phyloP scores from a whole-genome alignment of 2,888 invertebrate species.

The Amphimallon solstitiale region DNA sequence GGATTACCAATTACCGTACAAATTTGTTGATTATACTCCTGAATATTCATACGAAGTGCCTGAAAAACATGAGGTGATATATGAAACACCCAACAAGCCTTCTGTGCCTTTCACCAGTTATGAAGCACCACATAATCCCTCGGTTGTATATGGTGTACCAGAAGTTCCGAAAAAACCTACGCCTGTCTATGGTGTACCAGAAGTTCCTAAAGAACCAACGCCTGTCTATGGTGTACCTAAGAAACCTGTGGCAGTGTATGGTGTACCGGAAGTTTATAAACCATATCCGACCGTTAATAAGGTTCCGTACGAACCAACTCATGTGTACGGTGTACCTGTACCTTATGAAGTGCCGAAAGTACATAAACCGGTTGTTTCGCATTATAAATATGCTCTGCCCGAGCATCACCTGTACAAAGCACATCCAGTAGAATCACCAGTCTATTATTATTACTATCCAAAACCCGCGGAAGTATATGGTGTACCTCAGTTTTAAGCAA shows the following conservation, averaged over 20 bases:
- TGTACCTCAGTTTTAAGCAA: slow-evolving; percentile 6
- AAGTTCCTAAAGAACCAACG: not conserved
- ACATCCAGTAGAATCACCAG: not conserved
- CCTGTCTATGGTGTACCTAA: not conserved
- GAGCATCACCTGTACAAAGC: not conserved
- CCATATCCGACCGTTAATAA: no score
- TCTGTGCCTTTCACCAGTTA: not conserved
- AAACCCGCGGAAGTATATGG: slow-evolving; percentile 3
- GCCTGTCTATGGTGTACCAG: not conserved
- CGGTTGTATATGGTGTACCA: slow-evolving; percentile 2
- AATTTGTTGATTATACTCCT: no score
- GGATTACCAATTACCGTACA: not conserved
- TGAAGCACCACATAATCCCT: not conserved
- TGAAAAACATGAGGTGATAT: no score
- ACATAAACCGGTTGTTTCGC: not conserved
- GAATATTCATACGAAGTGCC: no score
- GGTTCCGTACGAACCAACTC: not conserved
- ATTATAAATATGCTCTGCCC: not conserved
- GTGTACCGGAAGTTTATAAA: no score
- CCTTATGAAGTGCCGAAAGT: not conserved
- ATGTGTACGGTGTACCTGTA: not conserved
- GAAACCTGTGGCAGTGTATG: not conserved
- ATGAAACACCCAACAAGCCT: not conserved
- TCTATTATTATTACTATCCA: not conserved
- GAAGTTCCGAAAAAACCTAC: not conserved